Evolutionary conservation across 2,113 vertebrate species (phyloP).

Genomic region (Jacana jacana): DNA sequence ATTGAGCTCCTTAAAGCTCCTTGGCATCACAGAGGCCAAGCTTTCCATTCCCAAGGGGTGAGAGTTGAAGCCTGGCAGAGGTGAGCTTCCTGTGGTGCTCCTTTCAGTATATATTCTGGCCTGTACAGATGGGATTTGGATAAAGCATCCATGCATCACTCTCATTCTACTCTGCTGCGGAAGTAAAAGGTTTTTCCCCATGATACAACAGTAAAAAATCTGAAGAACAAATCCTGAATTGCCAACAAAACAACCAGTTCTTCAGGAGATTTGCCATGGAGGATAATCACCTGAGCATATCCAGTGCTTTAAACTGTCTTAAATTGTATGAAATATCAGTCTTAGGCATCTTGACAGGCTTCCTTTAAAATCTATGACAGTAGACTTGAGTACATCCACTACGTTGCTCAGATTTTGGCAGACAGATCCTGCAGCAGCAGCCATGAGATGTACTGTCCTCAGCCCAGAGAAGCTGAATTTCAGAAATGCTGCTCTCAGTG

Average conservation of each 20-base stretch:
- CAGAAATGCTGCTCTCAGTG: neutral
- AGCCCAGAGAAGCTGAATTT: neutral
- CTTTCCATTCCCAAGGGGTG: neutral
- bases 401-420: neutral
- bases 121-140: neutral
- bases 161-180: neutral
- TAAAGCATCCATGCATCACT: neutral
- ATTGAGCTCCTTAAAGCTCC: neutral
- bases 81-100: neutral
- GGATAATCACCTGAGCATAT: neutral
- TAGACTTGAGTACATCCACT: neutral
- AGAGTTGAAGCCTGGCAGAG: neutral
- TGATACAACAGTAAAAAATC: neutral
- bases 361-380: slow-evolving; percentile 21
- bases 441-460: neutral
- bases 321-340: neutral
- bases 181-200: neutral
- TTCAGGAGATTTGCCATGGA: neutral
- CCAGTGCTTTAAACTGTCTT: neutral
- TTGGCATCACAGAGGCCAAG: neutral
- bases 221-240: neutral
- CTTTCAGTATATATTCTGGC: neutral
- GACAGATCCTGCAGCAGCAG: neutral
- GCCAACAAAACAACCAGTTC: neutral
- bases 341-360: slow-evolving; percentile 25